A percentile compares a stretch with the other conserved stretches of the same genome.
These are phyloP conservation scores for Moxostoma hubbsi DNA, from an alignment of 2,797 vertebrate species.

Conservation along the genomic window DNA sequence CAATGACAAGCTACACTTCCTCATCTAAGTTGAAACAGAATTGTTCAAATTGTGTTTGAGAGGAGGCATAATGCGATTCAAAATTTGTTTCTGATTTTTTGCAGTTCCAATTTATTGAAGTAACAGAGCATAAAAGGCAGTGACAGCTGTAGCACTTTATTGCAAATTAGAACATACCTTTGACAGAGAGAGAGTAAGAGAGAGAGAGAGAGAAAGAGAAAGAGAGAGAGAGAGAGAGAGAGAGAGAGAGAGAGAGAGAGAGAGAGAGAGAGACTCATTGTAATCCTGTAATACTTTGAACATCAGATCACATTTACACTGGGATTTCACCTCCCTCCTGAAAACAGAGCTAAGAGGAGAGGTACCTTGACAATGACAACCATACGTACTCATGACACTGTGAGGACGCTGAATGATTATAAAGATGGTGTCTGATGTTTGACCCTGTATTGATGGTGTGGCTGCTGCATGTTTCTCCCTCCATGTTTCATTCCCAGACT, in stretches of 20 bases:
- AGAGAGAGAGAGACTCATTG: slow-evolving; percentile 83
- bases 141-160: slow-evolving; percentile 99
- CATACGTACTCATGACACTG: slow-evolving; percentile 18
- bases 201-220: slow-evolving; percentile 41
- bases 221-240: slow-evolving; percentile 57
- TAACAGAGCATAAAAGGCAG: slow-evolving; percentile 99
- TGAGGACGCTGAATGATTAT: slow-evolving; percentile 45
- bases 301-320: slow-evolving; percentile 83
- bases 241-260: background rate
- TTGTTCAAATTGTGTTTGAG: slow-evolving; percentile 88
- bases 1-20: slow-evolving; percentile 88
- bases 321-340: slow-evolving; percentile 62
- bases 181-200: slow-evolving; percentile 72
- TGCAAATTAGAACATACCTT: slow-evolving; percentile 99
- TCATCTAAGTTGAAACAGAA: slow-evolving; percentile 81
- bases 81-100: slow-evolving; percentile 74
- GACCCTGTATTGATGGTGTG: slow-evolving; percentile 40
- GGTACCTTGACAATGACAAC: slow-evolving; percentile 38
- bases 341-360: slow-evolving; percentile 35
- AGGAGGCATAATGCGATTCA: slow-evolving; percentile 88
- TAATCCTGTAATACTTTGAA: slow-evolving; percentile 94
- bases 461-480: slow-evolving; percentile 21
- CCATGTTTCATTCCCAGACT: slow-evolving; percentile 23
- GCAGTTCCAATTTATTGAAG: slow-evolving; percentile 99
- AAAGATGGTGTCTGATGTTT: slow-evolving; percentile 41